Base-by-base conservation (phyloP, 2,888 invertebrate genomes). In the Troglohyphantes excavatus region DNA sequence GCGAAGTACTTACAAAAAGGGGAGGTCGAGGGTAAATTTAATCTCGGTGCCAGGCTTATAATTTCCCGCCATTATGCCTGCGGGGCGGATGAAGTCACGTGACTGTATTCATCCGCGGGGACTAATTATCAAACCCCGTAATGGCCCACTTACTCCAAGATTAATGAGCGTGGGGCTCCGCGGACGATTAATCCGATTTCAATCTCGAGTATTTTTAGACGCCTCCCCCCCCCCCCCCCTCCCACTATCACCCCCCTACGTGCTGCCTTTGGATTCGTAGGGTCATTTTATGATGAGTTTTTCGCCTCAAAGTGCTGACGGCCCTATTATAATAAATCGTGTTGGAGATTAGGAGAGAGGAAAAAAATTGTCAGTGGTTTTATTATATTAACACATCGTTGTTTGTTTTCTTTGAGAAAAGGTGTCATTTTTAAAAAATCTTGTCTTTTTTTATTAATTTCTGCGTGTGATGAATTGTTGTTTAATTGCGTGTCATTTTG, bases 31-130 rank as follows among this genome's bases (percentile, higher is more conserved):
- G 86, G 72, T 79, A 82, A 83, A 89, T 82, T 89, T 89, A 82
- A 89, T 82, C 82, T 82, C 82, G 75, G 88, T 75, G 82, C 82
- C 46, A 82, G 88, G 88, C 88, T 89, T 89, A 89, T 89, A 89
- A 89, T 89, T 89, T 89, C 81, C 88, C 76, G 82, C 88, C 88
- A 89, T 89, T 89, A 89, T 89, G 88, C 88, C 46, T 72, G 75
- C 46, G 76, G 88, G 88, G 61, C 75, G 88, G 75, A 72, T 82
- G 86, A 89, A 89, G 88, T 89, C 88, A 89, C 88, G 88, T 89
- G 88, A 89, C 88, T 89, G 82, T 90, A 90, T 90, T 90, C 90
- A 85, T 90, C 90, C 90, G 84, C 90, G 68, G 90, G 90, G 90
- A 85, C 90, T 90, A 90, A 90, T 90, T 90, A 90, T 68, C 81